These are phyloP conservation scores for Alentia gelatinosa DNA, from an alignment of 2,888 invertebrate species.

Conservation along the genomic window DNA sequence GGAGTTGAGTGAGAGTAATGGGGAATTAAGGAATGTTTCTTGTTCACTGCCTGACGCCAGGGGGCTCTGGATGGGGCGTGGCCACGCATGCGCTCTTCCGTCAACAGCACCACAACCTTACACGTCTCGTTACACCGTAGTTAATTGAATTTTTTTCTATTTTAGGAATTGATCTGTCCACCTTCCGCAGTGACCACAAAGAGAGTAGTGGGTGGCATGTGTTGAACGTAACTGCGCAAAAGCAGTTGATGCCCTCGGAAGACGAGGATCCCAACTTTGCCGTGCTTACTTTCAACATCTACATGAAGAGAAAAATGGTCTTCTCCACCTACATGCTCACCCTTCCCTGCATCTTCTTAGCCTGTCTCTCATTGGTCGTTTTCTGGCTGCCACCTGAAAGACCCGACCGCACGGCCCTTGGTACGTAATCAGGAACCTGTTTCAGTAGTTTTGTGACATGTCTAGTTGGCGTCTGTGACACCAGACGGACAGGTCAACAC, in stretches of 20 bases:
- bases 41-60: too few species aligned
- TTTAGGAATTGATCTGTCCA: conserved; percentile 54
- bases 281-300: conserved; percentile 54
- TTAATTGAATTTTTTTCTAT: background rate
- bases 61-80: too few species aligned
- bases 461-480: too few species aligned
- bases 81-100: too few species aligned
- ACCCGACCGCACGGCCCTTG: conserved; percentile 56
- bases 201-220: conserved; percentile 53
- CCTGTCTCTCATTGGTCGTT: conserved; percentile 59
- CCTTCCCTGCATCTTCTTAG: conserved; percentile 58
- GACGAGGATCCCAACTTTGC: conserved; percentile 54
- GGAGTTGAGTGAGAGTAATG: too few species aligned
- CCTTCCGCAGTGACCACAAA: conserved; percentile 56
- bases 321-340: conserved; percentile 61
- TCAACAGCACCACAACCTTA: too few species aligned
- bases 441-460: too few species aligned
- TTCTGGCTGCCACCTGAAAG: conserved; percentile 59
- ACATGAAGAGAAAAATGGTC: conserved; percentile 55
- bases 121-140: too few species aligned
- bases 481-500: too few species aligned
- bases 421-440: conserved; percentile 51
- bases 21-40: too few species aligned
- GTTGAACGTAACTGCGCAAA: conserved; percentile 22
- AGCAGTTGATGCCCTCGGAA: conserved; percentile 21